phyloP scores from a whole-genome alignment of 2,113 vertebrate genomes.

The Melierax canorus region DNA sequence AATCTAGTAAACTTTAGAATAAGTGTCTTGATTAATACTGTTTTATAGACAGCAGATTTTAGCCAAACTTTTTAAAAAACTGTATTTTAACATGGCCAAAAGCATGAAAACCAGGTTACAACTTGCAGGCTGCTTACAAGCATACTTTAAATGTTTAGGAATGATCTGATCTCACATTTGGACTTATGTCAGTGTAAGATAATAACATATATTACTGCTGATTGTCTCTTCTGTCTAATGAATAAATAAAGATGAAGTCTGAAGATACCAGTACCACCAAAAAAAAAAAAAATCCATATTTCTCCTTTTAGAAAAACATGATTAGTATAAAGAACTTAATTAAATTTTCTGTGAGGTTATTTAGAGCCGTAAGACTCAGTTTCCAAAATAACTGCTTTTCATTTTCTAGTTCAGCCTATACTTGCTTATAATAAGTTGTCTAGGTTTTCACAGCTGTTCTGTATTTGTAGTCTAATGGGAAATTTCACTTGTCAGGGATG shows the following conservation, averaged over 20 bases:
- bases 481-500: constrained; percentile 43
- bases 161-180: neutral
- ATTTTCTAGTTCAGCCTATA: neutral
- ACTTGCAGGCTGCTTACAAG: neutral
- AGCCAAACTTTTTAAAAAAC: neutral
- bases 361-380: neutral
- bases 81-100: neutral
- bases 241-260: neutral
- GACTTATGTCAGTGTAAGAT: neutral
- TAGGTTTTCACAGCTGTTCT: constrained; percentile 45
- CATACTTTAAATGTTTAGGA: neutral
- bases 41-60: neutral
- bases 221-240: neutral
- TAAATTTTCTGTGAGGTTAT: neutral
- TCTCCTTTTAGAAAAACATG: neutral
- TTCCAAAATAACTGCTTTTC: neutral
- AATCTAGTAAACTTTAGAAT: neutral
- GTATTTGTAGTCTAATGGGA: constrained; percentile 37
- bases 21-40: neutral
- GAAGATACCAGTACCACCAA: neutral
- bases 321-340: neutral
- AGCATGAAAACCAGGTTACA: neutral
- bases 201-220: neutral
- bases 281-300: neutral
- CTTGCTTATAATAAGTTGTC: neutral